Base-by-base conservation (phyloP, 2,888 invertebrate species). In the Apotomis turbidana region DNA sequence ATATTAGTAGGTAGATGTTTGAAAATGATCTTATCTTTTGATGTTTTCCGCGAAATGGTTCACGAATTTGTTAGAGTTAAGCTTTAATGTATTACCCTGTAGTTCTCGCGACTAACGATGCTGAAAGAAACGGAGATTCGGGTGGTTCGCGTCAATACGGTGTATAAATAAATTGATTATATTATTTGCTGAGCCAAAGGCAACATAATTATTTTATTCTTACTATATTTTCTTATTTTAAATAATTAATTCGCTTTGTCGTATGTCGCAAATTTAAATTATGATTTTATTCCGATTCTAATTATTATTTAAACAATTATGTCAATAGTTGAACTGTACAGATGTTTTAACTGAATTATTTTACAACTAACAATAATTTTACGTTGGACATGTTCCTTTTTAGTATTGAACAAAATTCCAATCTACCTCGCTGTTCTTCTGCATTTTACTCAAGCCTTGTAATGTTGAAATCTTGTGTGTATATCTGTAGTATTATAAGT, bases 41-140 rank as follows among this genome's bases (percentile, higher is more conserved):
- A 81, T 84, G 83, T 84, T 84, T 80, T 84, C 81, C 79, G 84
- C 83, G 79, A 80, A 83, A 87, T 82, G 81, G 83, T 87, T 86
- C 85, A 87, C 87, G 89, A 88, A 88, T 90, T 90, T 87, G 85
- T 89, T 90, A 89, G 88, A 83, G 74, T 77, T 91, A 90, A 90
- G 88, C 84, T 89, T 87, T 87, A 88, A 87, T 84, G 82, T 89
- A 82, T 82, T 78, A 76, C 79, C 71, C 62, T 62, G 63, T 70
- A 55, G 70, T 49, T 9, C 36, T 54, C 41, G 3, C 36, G 38
- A 10, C 60, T 57, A 41, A 60, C 9, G 52, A 27, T 9, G 4
- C 10, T 54, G 68, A 67, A 66, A 71, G 61, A 41, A 68, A 57
- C 6, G 41, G 6, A 6, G 13, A 51, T 68, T 67, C 59, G 12